Conservation (phyloP, 2,888 invertebrate genomes). For the Alloplasta piceator region DNA sequence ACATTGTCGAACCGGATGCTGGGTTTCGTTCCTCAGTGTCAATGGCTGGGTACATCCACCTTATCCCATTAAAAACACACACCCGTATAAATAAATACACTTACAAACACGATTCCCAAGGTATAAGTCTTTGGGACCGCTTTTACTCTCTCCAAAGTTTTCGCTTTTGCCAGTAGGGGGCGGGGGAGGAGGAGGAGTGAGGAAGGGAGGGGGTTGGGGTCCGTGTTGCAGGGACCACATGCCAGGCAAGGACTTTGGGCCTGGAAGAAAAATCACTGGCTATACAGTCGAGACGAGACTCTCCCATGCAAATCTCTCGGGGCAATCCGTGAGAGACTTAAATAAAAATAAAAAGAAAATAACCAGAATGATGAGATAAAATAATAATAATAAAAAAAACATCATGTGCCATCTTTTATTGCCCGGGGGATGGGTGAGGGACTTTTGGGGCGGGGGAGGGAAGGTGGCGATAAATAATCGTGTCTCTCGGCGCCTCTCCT, state of each 20-base stretch:
- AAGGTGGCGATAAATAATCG: conserved; percentile 67
- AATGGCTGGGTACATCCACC: neutral
- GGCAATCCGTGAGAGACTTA: too few relatives aligned
- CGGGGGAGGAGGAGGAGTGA: neutral
- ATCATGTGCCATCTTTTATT: conserved; percentile 46
- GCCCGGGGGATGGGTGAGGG: conserved; percentile 32
- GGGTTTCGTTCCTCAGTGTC: neutral
- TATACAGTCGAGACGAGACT: too few relatives aligned
- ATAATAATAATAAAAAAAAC: conserved; percentile 24
- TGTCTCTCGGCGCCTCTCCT: conserved; percentile 55
- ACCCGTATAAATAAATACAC: too few relatives aligned
- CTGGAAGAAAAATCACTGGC: conserved; percentile 58
- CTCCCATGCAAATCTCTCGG: too few relatives aligned
- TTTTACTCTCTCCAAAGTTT: neutral
- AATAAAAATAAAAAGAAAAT: too few relatives aligned
- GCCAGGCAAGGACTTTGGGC: conserved; percentile 59
- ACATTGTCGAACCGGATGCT: neutral
- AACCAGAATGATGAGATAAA: conserved; percentile 24
- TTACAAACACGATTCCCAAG: neutral
- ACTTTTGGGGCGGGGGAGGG: neutral
- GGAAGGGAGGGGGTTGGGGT: neutral
- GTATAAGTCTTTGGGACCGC: conserved; percentile 28
- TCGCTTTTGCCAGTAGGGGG: neutral
- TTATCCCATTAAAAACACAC: neutral
- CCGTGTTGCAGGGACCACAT: conserved; percentile 51